Evolutionary conservation across 2,888 invertebrate species (phyloP), one percentile per base, ranked within the genome.

Genomic region (Lycaena phlaeas): DNA sequence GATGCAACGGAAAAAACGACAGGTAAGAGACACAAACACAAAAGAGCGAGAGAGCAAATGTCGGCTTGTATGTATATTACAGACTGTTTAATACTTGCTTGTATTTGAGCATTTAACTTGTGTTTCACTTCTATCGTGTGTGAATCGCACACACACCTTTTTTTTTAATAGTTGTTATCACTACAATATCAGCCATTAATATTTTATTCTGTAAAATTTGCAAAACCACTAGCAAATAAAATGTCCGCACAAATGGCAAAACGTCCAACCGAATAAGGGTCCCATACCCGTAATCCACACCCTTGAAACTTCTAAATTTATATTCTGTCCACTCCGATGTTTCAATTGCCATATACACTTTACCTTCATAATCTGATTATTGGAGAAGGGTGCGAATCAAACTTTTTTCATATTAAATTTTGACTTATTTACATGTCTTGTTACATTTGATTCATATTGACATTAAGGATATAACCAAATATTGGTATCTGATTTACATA

Each of bases 271-370:
- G n/a, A 25, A 73, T 73, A 69, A 69, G 62, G 52, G 46, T 50
- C 56, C 51, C 48, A 49, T 67, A 74, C 54, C 70, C 77, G 51
- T 66, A 67, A 61, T 52, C 52, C 51, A 48, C 38, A 48, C 55
- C 42, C 43, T 63, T 55, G 63, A 61, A 69, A 62, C 60, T 56
- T 61, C 62, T 70, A 67, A 74, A 77, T 84, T 81, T 79, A 77
- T 79, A 82, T 81, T 79, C 70, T 58, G 62, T 59, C 54, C 64
- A 64, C 67, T 70, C 71, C 71, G 68, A 67, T 64, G 68, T 82
- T 79, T 81, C 82, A 82, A 81, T 81, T 75, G 76, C 71, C 71
- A 67, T 63, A 57, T 43, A 44, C 53, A 56, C 52, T 53, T 51
- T 56, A 53, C 69, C 65, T 61, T 62, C 64, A 59, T 81, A 81